These are phyloP conservation scores for Hemaris fuciformis DNA, from an alignment of 2,888 invertebrate species.

Conservation along the genomic window DNA sequence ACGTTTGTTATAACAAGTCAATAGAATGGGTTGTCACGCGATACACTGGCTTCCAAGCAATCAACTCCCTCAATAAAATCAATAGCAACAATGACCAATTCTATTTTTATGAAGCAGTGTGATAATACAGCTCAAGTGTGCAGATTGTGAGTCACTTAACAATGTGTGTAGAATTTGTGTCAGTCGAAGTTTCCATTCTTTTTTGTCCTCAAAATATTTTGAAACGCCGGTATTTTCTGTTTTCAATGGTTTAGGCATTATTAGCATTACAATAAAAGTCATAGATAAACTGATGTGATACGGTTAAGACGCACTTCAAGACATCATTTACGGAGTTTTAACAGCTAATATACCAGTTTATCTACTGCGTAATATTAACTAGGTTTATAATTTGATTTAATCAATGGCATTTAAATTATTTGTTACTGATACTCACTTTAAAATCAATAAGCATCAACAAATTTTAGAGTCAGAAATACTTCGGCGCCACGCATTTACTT, in stretches of 20 bases:
- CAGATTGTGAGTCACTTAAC: neutral
- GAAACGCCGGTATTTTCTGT: neutral
- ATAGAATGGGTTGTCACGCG: slow-evolving; percentile 17
- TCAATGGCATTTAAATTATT: no score
- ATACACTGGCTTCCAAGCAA: slow-evolving; percentile 16
- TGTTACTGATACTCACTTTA: neutral
- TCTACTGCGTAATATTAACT: no score
- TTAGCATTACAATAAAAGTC: neutral
- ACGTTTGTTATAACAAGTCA: neutral
- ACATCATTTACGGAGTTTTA: no score
- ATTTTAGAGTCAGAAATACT: neutral
- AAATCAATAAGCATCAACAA: neutral
- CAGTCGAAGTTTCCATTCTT: neutral
- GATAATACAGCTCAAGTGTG: slow-evolving; percentile 10
- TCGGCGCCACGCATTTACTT: neutral
- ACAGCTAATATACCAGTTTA: no score
- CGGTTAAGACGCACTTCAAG: no score
- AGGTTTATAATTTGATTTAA: no score
- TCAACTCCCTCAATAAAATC: slow-evolving; percentile 29
- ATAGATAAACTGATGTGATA: no score
- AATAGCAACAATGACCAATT: slow-evolving; percentile 26
- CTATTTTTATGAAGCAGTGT: slow-evolving; percentile 22
- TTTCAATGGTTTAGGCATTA: neutral
- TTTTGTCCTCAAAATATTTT: neutral
- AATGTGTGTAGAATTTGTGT: neutral